Percentiles rank a stretch among this genome's conserved stretches.
Evolutionary conservation across 2,797 vertebrate species (phyloP).

Genomic region (Carapus acus): DNA sequence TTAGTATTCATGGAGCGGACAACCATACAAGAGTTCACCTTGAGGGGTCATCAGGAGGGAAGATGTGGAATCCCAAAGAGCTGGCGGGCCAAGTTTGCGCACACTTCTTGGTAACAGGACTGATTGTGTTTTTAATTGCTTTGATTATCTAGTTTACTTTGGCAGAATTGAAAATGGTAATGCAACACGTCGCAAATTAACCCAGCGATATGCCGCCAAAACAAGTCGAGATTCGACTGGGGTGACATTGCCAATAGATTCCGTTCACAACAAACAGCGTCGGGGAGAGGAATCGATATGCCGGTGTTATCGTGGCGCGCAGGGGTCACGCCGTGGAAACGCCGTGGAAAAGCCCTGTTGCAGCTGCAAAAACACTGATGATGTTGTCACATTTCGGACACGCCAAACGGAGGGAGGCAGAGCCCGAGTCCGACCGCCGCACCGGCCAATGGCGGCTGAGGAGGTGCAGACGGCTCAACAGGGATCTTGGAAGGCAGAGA

Average conservation of each 20-base stretch:
- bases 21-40: conserved; percentile 73
- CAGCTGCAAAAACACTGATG: no score
- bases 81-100: conserved; percentile 51
- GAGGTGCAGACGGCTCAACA: no score
- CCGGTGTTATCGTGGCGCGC: no score
- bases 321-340: no score
- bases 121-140: conserved; percentile 73
- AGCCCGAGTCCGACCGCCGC: no score
- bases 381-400: no score
- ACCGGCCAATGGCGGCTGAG: no score
- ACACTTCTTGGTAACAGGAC: conserved; percentile 62
- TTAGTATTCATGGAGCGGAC: conserved; percentile 70
- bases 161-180: conserved; percentile 67
- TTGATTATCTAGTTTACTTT: conserved; percentile 71
- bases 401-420: no score
- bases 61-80: conserved; percentile 69
- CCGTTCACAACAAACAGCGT: conserved; percentile 28
- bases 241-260: conserved; percentile 43
- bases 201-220: conserved; percentile 37
- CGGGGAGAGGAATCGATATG: no score
- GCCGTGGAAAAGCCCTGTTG: no score
- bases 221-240: conserved; percentile 17
- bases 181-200: conserved; percentile 41
- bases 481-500: no score
- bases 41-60: conserved; percentile 66